Evolutionary conservation across 2,113 vertebrate species (phyloP).

Genomic region (Pterocles orientalis): DNA sequence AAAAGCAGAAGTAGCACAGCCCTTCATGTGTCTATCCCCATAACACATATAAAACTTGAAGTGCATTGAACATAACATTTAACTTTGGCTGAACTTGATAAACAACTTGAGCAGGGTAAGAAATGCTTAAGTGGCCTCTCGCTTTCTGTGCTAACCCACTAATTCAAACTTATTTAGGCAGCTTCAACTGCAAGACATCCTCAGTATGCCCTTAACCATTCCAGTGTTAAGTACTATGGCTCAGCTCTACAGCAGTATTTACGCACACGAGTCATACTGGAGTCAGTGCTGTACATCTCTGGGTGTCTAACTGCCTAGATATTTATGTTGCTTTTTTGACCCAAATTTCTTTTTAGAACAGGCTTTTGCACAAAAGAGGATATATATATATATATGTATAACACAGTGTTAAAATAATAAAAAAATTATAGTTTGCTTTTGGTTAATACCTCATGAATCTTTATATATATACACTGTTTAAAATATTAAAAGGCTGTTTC

Average conservation of each 20-base stretch:
- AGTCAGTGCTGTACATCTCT: background rate
- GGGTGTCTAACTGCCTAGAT: background rate
- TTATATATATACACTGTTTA: background rate
- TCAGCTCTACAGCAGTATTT: background rate
- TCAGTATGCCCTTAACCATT: background rate
- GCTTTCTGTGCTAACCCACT: background rate
- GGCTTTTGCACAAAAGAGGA: background rate
- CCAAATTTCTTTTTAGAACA: background rate
- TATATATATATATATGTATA: no score
- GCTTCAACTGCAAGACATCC: background rate
- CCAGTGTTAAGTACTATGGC: background rate
- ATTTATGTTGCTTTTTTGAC: background rate
- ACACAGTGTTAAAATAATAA: background rate
- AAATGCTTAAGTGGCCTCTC: background rate
- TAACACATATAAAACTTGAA: slow-evolving; percentile 54
- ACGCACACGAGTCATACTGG: background rate
- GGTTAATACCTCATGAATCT: background rate
- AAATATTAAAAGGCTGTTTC: background rate
- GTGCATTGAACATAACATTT: slow-evolving; percentile 23
- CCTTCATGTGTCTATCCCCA: slow-evolving; percentile 47
- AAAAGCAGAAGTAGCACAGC: slow-evolving; percentile 6
- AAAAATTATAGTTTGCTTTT: background rate
- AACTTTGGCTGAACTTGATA: slow-evolving; percentile 65
- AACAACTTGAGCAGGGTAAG: slow-evolving; percentile 14
- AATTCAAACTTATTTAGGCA: slow-evolving; percentile 6